Evolutionary conservation across 2,888 invertebrate genomes (phyloP).

Genomic region (Lasioglossum pauxillum): DNA sequence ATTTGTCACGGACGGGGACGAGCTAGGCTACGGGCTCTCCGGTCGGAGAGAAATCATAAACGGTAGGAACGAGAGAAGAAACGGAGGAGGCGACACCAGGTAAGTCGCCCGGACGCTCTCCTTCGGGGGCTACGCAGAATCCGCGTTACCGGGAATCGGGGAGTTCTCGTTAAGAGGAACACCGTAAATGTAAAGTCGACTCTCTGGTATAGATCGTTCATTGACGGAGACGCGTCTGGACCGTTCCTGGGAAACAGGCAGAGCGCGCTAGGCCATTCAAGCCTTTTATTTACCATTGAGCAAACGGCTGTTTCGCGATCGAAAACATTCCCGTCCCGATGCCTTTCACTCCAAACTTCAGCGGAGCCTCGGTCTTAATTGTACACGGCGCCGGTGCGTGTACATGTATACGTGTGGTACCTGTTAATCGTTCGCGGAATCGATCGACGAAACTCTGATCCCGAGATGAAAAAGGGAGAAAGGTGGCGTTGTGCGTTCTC

Average conservation of each 20-base stretch:
- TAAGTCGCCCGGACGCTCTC: slow-evolving; percentile 50
- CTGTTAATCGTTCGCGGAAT: neutral
- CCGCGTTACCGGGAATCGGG: slow-evolving; percentile 73
- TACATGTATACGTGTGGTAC: neutral
- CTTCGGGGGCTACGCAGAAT: slow-evolving; percentile 74
- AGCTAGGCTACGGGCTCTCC: too few species aligned
- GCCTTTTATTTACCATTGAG: slow-evolving; percentile 30
- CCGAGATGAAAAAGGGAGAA: neutral
- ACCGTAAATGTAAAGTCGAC: slow-evolving; percentile 77
- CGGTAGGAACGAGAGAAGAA: slow-evolving; percentile 48
- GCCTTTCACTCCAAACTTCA: neutral
- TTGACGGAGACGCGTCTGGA: slow-evolving; percentile 66
- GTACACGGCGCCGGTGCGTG: neutral
- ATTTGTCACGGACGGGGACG: slow-evolving; percentile 1
- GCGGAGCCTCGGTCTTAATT: neutral
- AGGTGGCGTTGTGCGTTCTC: neutral
- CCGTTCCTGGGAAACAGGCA: slow-evolving; percentile 54
- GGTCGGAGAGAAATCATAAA: neutral
- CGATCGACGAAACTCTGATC: neutral
- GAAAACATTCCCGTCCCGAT: slow-evolving; percentile 24
- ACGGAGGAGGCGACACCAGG: slow-evolving; percentile 45
- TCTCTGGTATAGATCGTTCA: slow-evolving; percentile 68
- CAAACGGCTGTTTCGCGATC: neutral
- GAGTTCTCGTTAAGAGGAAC: slow-evolving; percentile 76
- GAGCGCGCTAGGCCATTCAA: slow-evolving; percentile 16